Conservation (phyloP, 2,888 invertebrate genomes). For the Ichneumoninae sp. region DNA sequence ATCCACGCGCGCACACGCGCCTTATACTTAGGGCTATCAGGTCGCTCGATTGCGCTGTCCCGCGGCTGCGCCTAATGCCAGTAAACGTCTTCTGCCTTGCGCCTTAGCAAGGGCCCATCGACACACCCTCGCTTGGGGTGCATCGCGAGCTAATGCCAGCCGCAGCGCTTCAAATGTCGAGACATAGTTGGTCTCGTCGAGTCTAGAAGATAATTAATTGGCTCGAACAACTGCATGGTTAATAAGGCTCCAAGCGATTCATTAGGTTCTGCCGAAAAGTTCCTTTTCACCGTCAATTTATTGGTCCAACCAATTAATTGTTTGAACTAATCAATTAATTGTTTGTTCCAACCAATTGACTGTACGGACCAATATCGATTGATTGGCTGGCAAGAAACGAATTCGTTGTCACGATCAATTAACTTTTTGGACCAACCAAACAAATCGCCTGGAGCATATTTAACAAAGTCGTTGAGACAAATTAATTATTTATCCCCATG, state of each 20-base stretch:
- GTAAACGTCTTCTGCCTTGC: slow-evolving; percentile 15
- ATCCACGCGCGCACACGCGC: slow-evolving; percentile 8
- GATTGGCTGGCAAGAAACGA: not conserved
- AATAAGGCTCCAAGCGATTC: not conserved
- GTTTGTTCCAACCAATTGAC: not conserved
- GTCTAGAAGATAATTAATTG: not conserved
- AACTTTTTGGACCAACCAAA: not conserved
- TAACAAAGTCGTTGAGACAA: not conserved
- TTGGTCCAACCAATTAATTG: not conserved
- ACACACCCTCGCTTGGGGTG: slow-evolving; percentile 11
- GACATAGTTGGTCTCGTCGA: not conserved
- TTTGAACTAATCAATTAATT: too few relatives aligned
- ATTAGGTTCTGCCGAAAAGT: not conserved
- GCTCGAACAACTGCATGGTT: not conserved
- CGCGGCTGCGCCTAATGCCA: slow-evolving; percentile 46
- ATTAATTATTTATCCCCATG: not conserved
- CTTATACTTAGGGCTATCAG: slow-evolving; percentile 35
- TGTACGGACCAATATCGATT: not conserved
- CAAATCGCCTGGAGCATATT: not conserved
- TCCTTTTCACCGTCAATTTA: not conserved
- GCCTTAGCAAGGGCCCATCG: not conserved
- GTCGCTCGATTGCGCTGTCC: slow-evolving; percentile 41
- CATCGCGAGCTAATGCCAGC: not conserved
- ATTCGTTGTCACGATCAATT: too few relatives aligned
- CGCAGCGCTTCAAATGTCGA: not conserved